phyloP scores from a whole-genome alignment of 2,113 vertebrate species.

The Pseudopodoces humilis region DNA sequence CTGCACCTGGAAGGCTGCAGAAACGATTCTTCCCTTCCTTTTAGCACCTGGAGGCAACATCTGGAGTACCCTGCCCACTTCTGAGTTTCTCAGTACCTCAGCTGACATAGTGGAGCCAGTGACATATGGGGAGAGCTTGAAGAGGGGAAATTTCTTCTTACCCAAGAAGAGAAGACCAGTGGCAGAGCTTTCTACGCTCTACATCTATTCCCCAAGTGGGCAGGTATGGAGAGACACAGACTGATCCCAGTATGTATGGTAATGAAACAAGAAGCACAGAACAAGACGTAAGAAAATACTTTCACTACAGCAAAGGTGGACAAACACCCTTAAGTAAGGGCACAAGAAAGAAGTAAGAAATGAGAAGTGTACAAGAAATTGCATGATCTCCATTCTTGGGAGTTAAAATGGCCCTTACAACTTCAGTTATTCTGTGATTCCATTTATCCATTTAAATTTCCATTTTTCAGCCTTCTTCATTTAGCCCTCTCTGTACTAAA shows the following conservation, averaged over 20 bases:
- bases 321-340: not conserved
- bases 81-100: not conserved
- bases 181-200: not conserved
- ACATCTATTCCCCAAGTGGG: not conserved
- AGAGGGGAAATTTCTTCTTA: accelerated
- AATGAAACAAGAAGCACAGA: not conserved
- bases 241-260: not conserved
- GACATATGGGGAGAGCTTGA: not conserved
- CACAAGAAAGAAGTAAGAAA: not conserved
- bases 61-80: not conserved
- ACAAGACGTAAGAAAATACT: not conserved
- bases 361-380: not conserved
- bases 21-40: not conserved
- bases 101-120: not conserved
- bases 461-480: not conserved
- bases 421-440: not conserved
- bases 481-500: not conserved
- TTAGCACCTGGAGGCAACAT: not conserved
- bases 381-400: not conserved
- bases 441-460: not conserved
- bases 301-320: not conserved
- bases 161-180: not conserved
- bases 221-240: not conserved
- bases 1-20: not conserved
- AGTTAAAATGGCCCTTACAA: not conserved